phyloP scores from a whole-genome alignment of 2,888 invertebrate genomes.

The Tipula unca region DNA sequence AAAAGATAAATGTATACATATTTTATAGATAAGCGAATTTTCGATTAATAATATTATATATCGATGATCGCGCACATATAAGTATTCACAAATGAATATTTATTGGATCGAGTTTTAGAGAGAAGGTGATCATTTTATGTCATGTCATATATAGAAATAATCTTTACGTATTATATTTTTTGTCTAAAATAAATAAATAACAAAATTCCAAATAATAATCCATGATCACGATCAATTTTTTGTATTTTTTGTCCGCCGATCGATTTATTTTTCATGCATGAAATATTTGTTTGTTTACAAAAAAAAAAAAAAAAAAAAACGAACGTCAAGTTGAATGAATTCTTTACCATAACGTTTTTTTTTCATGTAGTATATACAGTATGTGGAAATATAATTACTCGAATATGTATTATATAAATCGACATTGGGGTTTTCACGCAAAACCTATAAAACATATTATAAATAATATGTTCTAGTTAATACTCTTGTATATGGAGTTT shows the following conservation, averaged over 20 bases:
- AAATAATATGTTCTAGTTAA: not conserved
- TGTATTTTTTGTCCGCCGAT: not conserved
- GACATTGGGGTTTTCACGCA: not conserved
- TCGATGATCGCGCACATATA: not conserved
- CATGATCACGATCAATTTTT: constrained; percentile 1
- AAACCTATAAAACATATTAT: not conserved
- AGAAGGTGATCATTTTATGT: not conserved
- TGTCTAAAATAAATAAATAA: not conserved
- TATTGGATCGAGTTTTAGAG: not conserved
- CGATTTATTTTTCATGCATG: not conserved
- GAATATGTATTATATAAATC: not conserved
- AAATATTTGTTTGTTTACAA: not conserved
- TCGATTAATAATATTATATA: not conserved
- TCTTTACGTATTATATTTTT: not conserved
- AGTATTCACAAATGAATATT: not conserved
- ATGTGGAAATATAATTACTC: not conserved
- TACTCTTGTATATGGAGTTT: not conserved
- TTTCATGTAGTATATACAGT: not conserved
- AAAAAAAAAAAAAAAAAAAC: not conserved
- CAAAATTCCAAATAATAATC: not conserved
- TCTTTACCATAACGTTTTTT: not conserved
- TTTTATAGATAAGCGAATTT: not conserved
- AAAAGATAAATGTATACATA: not conserved
- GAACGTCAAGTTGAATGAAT: not conserved
- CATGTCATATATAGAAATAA: not conserved